Conservation (phyloP, 2,797 vertebrate species). For the Pogonophryne albipinna region DNA sequence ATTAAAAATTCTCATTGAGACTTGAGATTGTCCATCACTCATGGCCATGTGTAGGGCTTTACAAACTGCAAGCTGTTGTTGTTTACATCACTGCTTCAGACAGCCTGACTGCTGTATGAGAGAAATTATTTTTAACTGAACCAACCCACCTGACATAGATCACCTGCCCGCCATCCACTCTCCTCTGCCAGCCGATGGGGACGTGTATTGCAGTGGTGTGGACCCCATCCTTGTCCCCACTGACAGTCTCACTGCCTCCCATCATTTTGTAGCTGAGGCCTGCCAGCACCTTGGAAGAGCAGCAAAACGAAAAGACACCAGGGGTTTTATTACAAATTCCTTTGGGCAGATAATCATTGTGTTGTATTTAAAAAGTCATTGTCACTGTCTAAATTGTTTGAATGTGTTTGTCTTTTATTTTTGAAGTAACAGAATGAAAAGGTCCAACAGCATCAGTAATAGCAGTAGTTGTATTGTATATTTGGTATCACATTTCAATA, state of each 20-base stretch:
- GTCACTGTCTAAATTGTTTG: not conserved
- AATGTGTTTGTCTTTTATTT: not conserved
- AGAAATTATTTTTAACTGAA: conserved; percentile 3
- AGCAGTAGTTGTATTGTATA: not conserved
- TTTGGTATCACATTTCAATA: not conserved
- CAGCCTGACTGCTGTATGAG: not conserved
- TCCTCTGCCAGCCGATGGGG: conserved; percentile 94
- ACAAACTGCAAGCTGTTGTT: not conserved
- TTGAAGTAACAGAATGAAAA: not conserved
- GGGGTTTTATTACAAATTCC: not conserved
- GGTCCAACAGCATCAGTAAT: not conserved
- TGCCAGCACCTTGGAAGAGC: conserved; percentile 86
- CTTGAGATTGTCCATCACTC: not conserved
- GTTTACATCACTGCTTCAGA: not conserved
- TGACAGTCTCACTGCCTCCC: conserved; percentile 92
- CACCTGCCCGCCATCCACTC: conserved; percentile 89
- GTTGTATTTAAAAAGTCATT: not conserved
- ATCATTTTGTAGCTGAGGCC: conserved; percentile 92
- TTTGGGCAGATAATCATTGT: not conserved
- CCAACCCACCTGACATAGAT: conserved; percentile 89
- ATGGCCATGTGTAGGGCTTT: not conserved
- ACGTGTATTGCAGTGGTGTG: conserved; percentile 87
- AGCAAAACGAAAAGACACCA: not conserved
- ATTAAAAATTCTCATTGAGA: not conserved
- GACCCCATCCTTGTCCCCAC: conserved; percentile 92